phyloP scores from a whole-genome alignment of 2,888 invertebrate species.

The Platyscelio sp. region DNA sequence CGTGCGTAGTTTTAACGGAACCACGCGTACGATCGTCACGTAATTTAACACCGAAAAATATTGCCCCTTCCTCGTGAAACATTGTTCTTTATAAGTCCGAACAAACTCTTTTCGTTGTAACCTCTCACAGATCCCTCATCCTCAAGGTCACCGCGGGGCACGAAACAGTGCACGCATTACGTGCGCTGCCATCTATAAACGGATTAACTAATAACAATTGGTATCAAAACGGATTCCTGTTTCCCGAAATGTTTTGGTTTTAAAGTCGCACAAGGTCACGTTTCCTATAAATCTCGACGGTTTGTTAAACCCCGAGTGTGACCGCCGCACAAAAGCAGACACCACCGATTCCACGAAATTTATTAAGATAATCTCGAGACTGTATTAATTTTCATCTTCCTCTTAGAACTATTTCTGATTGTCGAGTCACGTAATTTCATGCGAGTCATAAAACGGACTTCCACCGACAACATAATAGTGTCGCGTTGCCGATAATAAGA shows the following conservation, averaged over 20 bases:
- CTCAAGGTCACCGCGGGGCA: constrained; percentile 31
- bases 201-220: constrained; percentile 16
- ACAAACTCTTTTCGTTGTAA: too few species aligned
- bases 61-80: too few species aligned
- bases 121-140: too few species aligned
- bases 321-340: constrained; percentile 23
- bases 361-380: constrained; percentile 27
- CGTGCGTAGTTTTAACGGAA: too few species aligned
- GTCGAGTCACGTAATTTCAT: constrained; percentile 46
- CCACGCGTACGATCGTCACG: too few species aligned
- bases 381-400: constrained; percentile 41
- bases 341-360: constrained; percentile 41
- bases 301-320: neutral
- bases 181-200: constrained; percentile 39
- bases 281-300: constrained; percentile 34
- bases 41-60: too few species aligned
- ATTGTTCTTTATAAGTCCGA: too few species aligned
- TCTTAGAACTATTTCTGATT: constrained; percentile 30
- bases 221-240: neutral
- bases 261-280: constrained; percentile 37
- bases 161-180: constrained; percentile 20
- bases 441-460: constrained; percentile 18
- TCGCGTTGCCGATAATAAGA: too few species aligned
- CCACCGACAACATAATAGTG: constrained; percentile 20
- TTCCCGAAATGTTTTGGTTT: constrained; percentile 37